Evolutionary conservation across 2,113 vertebrate species (phyloP).

Genomic region (Parus major): DNA sequence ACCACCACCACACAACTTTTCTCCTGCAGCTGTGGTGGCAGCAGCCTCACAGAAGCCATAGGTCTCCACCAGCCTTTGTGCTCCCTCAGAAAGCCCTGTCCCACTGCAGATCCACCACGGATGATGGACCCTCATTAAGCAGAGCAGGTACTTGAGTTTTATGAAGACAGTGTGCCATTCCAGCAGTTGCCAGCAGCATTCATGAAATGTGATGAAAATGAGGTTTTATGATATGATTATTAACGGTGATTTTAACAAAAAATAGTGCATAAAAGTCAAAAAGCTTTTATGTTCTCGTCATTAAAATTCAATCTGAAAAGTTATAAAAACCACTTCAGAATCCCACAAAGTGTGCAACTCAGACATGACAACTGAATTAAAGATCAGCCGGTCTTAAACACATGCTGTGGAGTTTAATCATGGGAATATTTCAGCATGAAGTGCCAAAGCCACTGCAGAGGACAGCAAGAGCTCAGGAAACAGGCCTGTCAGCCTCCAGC

Average conservation of each 20-base stretch:
- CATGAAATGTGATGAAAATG: constrained; percentile 22
- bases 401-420: constrained; percentile 9
- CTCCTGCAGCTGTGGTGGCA: not conserved
- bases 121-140: not conserved
- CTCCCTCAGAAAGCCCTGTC: not conserved
- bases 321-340: constrained; percentile 38
- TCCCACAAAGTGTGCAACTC: constrained; percentile 2
- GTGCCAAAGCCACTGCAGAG: not conserved
- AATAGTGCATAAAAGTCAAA: not conserved
- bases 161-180: not conserved
- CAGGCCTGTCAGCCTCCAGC: accelerated
- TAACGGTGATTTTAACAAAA: not conserved
- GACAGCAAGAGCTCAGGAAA: not conserved
- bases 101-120: not conserved
- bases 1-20: not conserved
- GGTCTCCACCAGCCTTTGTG: accelerated
- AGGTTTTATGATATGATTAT: not conserved
- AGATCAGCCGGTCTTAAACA: not conserved
- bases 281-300: constrained; percentile 34
- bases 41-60: not conserved
- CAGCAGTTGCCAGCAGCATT: not conserved
- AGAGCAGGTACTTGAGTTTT: not conserved
- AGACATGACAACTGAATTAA: not conserved
- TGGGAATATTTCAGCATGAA: not conserved
- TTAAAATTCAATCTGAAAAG: not conserved